Base-by-base conservation (phyloP, 2,113 vertebrate genomes). In the Anarhynchus alexandrinus region DNA sequence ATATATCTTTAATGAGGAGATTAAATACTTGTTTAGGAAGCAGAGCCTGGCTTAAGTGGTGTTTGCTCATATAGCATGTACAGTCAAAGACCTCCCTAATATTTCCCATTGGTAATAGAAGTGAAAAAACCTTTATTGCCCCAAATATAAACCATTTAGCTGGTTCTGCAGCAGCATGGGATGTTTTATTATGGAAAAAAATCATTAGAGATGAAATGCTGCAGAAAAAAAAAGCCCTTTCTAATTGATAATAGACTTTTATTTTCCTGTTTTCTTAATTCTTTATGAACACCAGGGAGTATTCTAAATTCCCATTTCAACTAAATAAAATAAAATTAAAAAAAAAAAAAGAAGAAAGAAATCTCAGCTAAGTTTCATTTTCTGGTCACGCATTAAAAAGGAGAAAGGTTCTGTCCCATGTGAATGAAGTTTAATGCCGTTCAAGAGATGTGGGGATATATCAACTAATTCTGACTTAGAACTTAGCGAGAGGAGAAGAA, bases 1-100 rank as follows among this genome's bases (percentile, higher is more conserved):
- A 99, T 99, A 99, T 99, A 99, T 99, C 98, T 99, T 99, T 99
- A 99, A 99, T 99, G 99, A 99, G 99, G 98, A 99, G 98, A 99
- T 99, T 99, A 99, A 99, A 99, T 99, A 99, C 99, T 99, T 99
- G 99, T 99, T 99, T 99, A 99, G 99, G 98, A 99, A 99, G 98
- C 98, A 98, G 97, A 98, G 98, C 95, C 98, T 97, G 96, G 97
- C 98, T 99, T 99, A 98, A 99, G 98, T 99, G 98, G 97, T 97
- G 97, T 98, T 98, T 98, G 98, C 98, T 98, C 94, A 96, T 97
- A 97, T 42, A 97, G 94, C 96, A 97, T 97, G 94, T 97, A 98
- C 97, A 95, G 83, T 94, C 98, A 98, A 98, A 98, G 98, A 98
- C 97, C 97, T 97, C 91, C 30, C 85, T 98, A 98, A 98, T 98